Percentiles rank a stretch among this genome's conserved stretches.
phyloP scores from a whole-genome alignment of 2,888 invertebrate species.

The Acronicta leporina region DNA sequence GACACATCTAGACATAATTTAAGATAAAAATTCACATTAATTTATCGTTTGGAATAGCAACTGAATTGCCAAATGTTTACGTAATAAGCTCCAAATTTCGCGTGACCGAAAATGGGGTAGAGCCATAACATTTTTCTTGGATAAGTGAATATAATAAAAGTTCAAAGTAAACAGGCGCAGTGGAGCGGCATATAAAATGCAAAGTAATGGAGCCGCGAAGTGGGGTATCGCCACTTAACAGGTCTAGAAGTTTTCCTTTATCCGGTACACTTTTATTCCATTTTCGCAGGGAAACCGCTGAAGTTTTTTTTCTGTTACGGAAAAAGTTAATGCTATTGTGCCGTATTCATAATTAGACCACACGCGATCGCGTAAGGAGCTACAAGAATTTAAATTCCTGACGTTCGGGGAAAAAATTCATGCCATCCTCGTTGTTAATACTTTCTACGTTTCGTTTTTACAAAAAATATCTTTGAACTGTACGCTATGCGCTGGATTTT shows the following conservation, averaged over 20 bases:
- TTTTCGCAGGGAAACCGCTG: conserved; percentile 70
- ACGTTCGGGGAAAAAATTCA: conserved; percentile 84
- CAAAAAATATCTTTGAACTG: conserved; percentile 83
- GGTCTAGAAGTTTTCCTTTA: conserved; percentile 73
- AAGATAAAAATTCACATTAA: conserved; percentile 37
- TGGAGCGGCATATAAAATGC: conserved; percentile 68
- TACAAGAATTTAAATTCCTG: conserved; percentile 84
- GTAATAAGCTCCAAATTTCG: conserved; percentile 51
- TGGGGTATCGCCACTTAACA: conserved; percentile 74
- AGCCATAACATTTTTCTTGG: conserved; percentile 56
- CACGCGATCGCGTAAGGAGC: conserved; percentile 84
- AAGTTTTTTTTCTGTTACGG: conserved; percentile 63
- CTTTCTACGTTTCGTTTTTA: conserved; percentile 80
- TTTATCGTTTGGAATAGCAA: conserved; percentile 38
- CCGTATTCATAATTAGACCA: conserved; percentile 86
- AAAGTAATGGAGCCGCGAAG: conserved; percentile 70
- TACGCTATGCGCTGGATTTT: conserved; percentile 77
- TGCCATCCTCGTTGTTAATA: conserved; percentile 77
- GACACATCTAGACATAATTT: conserved; percentile 12
- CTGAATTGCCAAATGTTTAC: conserved; percentile 32
- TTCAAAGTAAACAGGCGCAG: conserved; percentile 66
- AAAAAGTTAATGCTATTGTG: conserved; percentile 70
- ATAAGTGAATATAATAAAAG: conserved; percentile 60
- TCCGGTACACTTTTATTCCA: conserved; percentile 72
- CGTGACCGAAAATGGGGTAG: conserved; percentile 58